Evolutionary conservation across 64 coral and sea anemone genomes (phyloP).

Genomic region (Montipora efflorescens): DNA sequence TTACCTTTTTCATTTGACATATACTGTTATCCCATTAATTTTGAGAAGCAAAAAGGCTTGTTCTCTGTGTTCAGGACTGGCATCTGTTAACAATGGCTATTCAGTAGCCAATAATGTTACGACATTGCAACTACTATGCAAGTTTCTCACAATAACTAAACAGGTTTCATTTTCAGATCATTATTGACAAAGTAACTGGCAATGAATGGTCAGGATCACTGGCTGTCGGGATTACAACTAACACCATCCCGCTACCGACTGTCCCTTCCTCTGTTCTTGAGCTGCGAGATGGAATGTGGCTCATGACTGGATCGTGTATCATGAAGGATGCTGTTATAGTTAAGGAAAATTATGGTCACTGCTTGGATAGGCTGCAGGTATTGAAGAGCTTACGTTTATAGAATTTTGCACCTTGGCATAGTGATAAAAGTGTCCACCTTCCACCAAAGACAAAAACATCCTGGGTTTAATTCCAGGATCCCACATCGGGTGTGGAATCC

Average conservation of each 20-base stretch:
- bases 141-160: neutral
- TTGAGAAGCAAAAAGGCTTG: no score
- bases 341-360: slow-evolving; percentile 63
- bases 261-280: slow-evolving; percentile 44
- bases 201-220: slow-evolving; percentile 71
- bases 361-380: slow-evolving; percentile 72
- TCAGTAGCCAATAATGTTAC: no score
- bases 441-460: no score
- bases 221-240: slow-evolving; percentile 70
- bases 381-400: neutral
- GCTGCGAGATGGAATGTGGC: slow-evolving; percentile 49
- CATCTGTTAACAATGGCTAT: no score
- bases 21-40: no score
- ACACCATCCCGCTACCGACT: slow-evolving; percentile 57
- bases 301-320: slow-evolving; percentile 59
- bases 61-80: no score
- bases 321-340: slow-evolving; percentile 70
- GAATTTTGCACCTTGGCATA: no score
- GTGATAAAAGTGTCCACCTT: no score
- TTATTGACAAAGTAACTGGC: slow-evolving; percentile 60
- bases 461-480: no score
- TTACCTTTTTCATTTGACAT: no score
- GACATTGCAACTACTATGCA: no score
- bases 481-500: no score
- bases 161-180: slow-evolving; percentile 55